Conservation (phyloP, 2,888 invertebrate species). For the Leptopterna dolabrata region DNA sequence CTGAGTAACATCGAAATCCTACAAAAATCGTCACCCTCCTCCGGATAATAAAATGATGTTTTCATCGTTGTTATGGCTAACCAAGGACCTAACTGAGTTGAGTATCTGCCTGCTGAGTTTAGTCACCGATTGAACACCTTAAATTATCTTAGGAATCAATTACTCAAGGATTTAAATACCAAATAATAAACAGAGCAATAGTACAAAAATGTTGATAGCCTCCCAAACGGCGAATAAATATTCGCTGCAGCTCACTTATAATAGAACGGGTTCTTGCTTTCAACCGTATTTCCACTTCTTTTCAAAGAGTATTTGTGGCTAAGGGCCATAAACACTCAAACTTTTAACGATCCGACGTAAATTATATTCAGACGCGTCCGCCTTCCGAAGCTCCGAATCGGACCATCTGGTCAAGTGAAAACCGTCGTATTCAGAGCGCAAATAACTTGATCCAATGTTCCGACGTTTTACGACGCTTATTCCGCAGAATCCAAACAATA, state of each 20-base stretch:
- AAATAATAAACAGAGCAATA: too few species aligned
- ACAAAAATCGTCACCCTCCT: too few species aligned
- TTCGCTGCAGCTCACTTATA: neutral
- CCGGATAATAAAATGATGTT: too few species aligned
- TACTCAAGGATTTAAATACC: too few species aligned
- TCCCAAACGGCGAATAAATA: too few species aligned
- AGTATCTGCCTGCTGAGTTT: too few species aligned
- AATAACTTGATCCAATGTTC: neutral
- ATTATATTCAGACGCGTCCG: neutral
- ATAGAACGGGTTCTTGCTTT: neutral
- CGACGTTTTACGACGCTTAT: neutral
- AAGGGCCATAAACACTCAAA: neutral
- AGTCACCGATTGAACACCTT: too few species aligned
- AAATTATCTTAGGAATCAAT: too few species aligned
- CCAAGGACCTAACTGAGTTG: too few species aligned
- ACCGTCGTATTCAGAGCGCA: neutral
- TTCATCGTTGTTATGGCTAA: too few species aligned
- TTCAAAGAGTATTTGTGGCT: neutral
- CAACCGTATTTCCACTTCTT: neutral
- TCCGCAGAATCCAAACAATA: neutral
- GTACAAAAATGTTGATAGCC: too few species aligned
- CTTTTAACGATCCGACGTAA: neutral
- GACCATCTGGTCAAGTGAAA: constrained; percentile 4
- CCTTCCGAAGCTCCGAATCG: neutral
- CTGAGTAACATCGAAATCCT: too few species aligned